phyloP scores from a whole-genome alignment of 2,888 invertebrate genomes.

The Augochlorella aurata region DNA sequence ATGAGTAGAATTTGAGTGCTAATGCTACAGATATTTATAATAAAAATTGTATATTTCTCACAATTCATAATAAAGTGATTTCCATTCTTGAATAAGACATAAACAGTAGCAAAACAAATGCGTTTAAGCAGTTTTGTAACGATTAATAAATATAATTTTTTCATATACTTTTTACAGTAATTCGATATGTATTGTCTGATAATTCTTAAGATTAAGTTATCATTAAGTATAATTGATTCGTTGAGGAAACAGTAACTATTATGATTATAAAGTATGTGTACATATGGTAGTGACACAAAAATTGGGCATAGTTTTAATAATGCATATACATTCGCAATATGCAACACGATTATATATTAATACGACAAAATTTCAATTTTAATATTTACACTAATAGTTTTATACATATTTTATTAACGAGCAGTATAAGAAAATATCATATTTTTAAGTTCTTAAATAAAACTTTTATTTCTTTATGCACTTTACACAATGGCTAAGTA shows the following conservation, averaged over 20 bases:
- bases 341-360: constrained; percentile 34
- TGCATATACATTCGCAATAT: constrained; percentile 19
- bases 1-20: constrained; percentile 32
- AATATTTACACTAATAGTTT: constrained; percentile 26
- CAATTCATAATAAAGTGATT: constrained; percentile 45
- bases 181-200: constrained; percentile 24
- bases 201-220: constrained; percentile 24
- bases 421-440: neutral
- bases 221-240: constrained; percentile 21
- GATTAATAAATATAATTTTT: constrained; percentile 31
- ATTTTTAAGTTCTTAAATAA: neutral
- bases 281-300: constrained; percentile 26
- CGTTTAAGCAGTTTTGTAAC: constrained; percentile 33
- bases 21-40: constrained; percentile 46
- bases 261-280: constrained; percentile 36
- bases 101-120: constrained; percentile 12
- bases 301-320: constrained; percentile 33
- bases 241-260: constrained; percentile 13
- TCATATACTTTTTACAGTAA: constrained; percentile 23
- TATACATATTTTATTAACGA: constrained; percentile 38
- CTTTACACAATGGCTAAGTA: constrained; percentile 2
- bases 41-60: constrained; percentile 45
- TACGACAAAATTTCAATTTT: constrained; percentile 16
- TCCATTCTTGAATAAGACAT: constrained; percentile 32
- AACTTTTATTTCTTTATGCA: constrained; percentile 7